A percentile compares a stretch with the other conserved stretches of the same genome.
These are phyloP conservation scores for Tachina fera DNA, from an alignment of 2,888 invertebrate genomes.

Conservation along the genomic window DNA sequence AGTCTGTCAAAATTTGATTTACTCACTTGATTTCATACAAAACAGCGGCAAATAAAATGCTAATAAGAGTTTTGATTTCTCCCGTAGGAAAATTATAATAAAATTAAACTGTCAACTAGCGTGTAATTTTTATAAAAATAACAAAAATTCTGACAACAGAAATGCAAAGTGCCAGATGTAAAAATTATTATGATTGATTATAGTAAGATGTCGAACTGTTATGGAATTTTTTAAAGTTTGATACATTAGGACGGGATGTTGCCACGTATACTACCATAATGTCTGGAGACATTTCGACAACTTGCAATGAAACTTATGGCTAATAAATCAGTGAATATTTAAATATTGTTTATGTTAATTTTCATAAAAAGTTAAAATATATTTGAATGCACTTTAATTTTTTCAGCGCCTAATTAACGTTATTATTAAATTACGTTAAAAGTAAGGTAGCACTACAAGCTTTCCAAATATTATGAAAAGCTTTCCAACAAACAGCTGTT, in stretches of 20 bases:
- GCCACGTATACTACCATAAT: too few species aligned
- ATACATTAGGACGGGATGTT: neutral
- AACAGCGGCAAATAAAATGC: conserved; percentile 22
- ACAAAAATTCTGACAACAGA: neutral
- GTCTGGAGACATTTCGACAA: too few species aligned
- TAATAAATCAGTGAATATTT: too few species aligned
- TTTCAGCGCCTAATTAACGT: too few species aligned
- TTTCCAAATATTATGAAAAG: too few species aligned
- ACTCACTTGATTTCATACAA: conserved; percentile 79
- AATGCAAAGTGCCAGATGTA: neutral
- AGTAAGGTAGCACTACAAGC: too few species aligned
- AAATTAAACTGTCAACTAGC: conserved; percentile 66
- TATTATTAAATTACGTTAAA: too few species aligned
- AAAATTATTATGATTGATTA: conserved; percentile 56
- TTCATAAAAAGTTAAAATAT: too few species aligned
- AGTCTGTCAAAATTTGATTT: conserved; percentile 81
- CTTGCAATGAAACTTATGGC: too few species aligned
- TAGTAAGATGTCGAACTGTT: neutral
- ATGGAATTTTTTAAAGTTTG: neutral
- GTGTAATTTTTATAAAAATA: conserved; percentile 55
- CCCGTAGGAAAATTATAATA: conserved; percentile 64
- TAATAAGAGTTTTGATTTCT: conserved; percentile 66
- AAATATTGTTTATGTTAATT: too few species aligned
- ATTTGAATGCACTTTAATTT: too few species aligned
- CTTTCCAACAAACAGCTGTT: too few species aligned